Percentiles rank a stretch among this genome's conserved stretches.
These are phyloP conservation scores for Achroia grisella DNA, from an alignment of 1,140 invertebrate genomes.

Conservation along the genomic window DNA sequence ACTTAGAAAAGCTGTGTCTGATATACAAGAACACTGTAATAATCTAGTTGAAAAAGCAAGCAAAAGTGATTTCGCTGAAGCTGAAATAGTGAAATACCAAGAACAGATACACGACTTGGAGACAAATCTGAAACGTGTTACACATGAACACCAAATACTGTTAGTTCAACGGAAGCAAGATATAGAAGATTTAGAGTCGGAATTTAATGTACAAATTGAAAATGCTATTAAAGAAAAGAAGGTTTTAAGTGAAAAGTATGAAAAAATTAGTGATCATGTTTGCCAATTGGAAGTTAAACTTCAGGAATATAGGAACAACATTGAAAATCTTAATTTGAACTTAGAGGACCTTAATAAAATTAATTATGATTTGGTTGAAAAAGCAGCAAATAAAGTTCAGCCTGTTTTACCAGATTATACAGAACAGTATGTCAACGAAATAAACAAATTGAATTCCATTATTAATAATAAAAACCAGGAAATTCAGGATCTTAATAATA, in stretches of 20 bases:
- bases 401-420: slow-evolving; percentile 45
- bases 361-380: slow-evolving; percentile 44
- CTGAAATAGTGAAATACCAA: slow-evolving; percentile 38
- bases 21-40: slow-evolving; percentile 50
- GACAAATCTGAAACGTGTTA: slow-evolving; percentile 68
- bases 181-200: slow-evolving; percentile 76
- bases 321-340: slow-evolving; percentile 40
- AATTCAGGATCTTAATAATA: slow-evolving; percentile 45
- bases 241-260: slow-evolving; percentile 70
- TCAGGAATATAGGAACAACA: slow-evolving; percentile 45
- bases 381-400: slow-evolving; percentile 14
- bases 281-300: slow-evolving; percentile 52
- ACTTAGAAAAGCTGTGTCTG: slow-evolving; percentile 41
- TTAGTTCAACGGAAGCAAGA: slow-evolving; percentile 71
- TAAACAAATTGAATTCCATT: slow-evolving; percentile 55
- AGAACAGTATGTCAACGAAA: slow-evolving; percentile 60
- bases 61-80: slow-evolving; percentile 38
- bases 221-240: slow-evolving; percentile 74
- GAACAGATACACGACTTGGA: slow-evolving; percentile 60
- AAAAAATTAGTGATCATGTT: slow-evolving; percentile 72
- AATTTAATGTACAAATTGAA: slow-evolving; percentile 77
- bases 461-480: slow-evolving; percentile 52
- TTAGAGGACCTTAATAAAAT: slow-evolving; percentile 38
- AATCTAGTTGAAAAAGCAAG: slow-evolving; percentile 36
- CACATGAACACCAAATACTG: slow-evolving; percentile 71